Evolutionary conservation across 2,797 vertebrate genomes (phyloP), one percentile per base, ranked within the genome.

Genomic region (Pangasius larnaudii): DNA sequence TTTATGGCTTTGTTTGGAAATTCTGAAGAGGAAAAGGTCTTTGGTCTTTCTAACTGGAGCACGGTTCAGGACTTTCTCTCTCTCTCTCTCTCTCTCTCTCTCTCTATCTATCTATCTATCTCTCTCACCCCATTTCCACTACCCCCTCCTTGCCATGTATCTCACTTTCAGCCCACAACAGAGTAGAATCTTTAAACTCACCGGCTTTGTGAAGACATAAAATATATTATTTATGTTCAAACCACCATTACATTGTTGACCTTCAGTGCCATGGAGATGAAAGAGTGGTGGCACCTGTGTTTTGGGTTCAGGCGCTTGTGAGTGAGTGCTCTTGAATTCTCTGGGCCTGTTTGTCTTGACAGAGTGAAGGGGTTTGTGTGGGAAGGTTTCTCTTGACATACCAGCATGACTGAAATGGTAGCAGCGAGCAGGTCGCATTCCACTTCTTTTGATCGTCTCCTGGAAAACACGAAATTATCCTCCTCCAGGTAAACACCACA

Each of bases 221-320:
- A 75, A 85, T 92, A 83, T 89, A 92, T 87, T 90, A 90, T 92
- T 91, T 86, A 91, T 91, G 90, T 84, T 89, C 84, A 90, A 92
- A 83, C 78, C 89, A 67, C 69, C 61, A 30, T 86, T 88, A 87
- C 89, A 63, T 88, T 81, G 90, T 89, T 90, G 92, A 92, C 91
- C 93, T 74, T 85, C 42, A 30, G 81, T 84, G 90, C 63, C 59
- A 72, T 72, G 30, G 61, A 72, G 89, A 93, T 94, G 90, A 92
- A 92, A 93, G 92, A 82, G 71, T 78, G 84, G 86, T 87, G 92
- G 86, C 24, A 67, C 84, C 90, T 87, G 80, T 91, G 90, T 91
- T 90, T 89, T 90, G 88, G 91, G 86, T 88, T 30, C 63, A 79
- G 67, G 27, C 59, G 78, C 24, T 84, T 85, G 78, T 86, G 85